phyloP scores from a whole-genome alignment of 2,113 vertebrate species.

The Ellobius talpinus region DNA sequence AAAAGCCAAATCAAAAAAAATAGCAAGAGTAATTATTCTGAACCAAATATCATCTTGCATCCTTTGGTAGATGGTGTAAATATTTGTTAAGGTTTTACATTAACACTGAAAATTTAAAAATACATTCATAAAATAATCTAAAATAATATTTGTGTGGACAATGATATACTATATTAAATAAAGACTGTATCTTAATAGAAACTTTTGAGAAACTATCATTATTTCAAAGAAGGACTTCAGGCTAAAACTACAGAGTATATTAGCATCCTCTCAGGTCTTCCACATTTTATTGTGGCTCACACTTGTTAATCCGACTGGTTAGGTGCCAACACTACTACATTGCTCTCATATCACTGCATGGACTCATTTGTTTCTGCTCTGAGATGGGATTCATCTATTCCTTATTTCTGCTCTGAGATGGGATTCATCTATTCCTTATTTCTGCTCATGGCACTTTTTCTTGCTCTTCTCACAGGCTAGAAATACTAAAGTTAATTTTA shows the following conservation, averaged over 20 bases:
- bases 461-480: neutral
- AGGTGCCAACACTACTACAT: neutral
- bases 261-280: neutral
- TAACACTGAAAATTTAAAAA: neutral
- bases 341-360: neutral
- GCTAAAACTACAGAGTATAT: neutral
- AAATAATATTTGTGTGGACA: conserved; percentile 3
- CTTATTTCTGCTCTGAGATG: neutral
- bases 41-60: neutral
- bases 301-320: neutral
- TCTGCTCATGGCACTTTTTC: neutral
- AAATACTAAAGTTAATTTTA: conserved; percentile 21
- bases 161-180: neutral
- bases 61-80: neutral
- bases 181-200: neutral
- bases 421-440: neutral
- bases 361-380: neutral
- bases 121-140: neutral
- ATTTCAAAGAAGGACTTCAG: neutral
- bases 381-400: neutral
- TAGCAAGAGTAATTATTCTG: neutral
- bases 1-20: neutral
- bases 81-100: neutral
- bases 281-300: neutral
- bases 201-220: neutral